Conservation (phyloP, 2,113 vertebrate genomes). For the Callopanchax toddi region DNA sequence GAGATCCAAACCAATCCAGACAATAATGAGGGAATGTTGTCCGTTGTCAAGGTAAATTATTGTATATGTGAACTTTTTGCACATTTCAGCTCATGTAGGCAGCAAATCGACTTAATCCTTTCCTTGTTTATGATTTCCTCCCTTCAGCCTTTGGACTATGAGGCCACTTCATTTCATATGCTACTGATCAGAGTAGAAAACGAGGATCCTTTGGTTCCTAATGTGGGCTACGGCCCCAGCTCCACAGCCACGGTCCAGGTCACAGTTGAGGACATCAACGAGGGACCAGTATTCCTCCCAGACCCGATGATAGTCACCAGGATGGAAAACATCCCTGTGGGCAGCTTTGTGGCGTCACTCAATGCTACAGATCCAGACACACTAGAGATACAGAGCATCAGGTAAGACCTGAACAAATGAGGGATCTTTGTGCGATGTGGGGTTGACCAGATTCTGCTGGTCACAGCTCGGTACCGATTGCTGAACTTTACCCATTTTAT, state of each 20-base stretch:
- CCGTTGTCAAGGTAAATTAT: constrained; percentile 89
- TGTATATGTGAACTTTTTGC: background rate
- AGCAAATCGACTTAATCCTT: background rate
- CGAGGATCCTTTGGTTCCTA: constrained; percentile 89
- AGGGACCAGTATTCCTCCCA: constrained; percentile 92
- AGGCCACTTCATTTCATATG: constrained; percentile 87
- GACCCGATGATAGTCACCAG: constrained; percentile 89
- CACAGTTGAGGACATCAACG: constrained; percentile 90
- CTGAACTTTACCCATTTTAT: too few species aligned
- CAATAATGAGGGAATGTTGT: constrained; percentile 97
- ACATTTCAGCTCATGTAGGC: rapidly evolving
- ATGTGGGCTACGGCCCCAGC: constrained; percentile 88
- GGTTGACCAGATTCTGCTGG: constrained; percentile 1
- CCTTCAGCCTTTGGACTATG: constrained; percentile 89
- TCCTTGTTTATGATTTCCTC: background rate
- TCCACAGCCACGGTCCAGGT: constrained; percentile 93
- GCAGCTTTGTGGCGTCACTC: constrained; percentile 87
- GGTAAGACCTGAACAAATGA: constrained; percentile 75
- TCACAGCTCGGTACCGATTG: too few species aligned
- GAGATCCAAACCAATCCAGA: constrained; percentile 93
- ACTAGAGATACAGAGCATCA: constrained; percentile 89
- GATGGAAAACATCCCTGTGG: constrained; percentile 88
- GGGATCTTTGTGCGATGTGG: background rate
- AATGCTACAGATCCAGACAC: constrained; percentile 94
- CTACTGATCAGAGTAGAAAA: constrained; percentile 96